Conservation (phyloP, 1,140 invertebrate genomes). For the Propsilocerus akamusi region DNA sequence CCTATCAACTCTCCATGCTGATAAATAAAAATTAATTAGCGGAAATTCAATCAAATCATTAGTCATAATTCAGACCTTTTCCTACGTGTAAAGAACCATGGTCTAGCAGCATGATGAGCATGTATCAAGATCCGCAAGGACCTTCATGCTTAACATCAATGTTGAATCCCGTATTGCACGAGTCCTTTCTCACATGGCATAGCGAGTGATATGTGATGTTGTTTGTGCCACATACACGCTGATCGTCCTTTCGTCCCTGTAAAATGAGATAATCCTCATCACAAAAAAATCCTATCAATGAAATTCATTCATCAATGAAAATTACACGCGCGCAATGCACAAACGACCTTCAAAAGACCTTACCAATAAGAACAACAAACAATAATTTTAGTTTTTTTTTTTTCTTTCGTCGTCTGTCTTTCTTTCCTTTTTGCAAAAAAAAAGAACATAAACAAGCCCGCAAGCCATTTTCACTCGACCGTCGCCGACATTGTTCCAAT, state of each 20-base stretch:
- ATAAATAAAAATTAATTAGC: too few relatives aligned
- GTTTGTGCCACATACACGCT: conserved; percentile 30
- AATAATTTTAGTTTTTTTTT: too few relatives aligned
- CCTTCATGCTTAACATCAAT: conserved; percentile 5
- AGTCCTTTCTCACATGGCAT: conserved; percentile 31
- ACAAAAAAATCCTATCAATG: background rate
- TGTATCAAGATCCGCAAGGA: background rate
- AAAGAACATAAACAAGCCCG: too few relatives aligned
- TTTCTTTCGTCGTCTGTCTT: background rate
- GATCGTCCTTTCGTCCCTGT: background rate
- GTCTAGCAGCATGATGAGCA: background rate
- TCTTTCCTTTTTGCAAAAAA: too few relatives aligned
- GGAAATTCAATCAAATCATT: too few relatives aligned
- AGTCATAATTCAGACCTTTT: background rate
- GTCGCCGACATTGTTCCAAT: too few relatives aligned
- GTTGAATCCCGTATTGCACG: conserved; percentile 4
- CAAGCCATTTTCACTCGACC: too few relatives aligned
- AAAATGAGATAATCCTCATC: background rate
- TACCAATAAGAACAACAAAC: too few relatives aligned
- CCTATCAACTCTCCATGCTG: too few relatives aligned
- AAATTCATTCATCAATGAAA: background rate
- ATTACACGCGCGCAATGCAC: background rate
- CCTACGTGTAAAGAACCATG: background rate
- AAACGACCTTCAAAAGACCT: too few relatives aligned
- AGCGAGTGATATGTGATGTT: conserved; percentile 30